These are phyloP conservation scores for Callinectes sapidus DNA, from an alignment of 2,888 invertebrate genomes.

Conservation along the genomic window DNA sequence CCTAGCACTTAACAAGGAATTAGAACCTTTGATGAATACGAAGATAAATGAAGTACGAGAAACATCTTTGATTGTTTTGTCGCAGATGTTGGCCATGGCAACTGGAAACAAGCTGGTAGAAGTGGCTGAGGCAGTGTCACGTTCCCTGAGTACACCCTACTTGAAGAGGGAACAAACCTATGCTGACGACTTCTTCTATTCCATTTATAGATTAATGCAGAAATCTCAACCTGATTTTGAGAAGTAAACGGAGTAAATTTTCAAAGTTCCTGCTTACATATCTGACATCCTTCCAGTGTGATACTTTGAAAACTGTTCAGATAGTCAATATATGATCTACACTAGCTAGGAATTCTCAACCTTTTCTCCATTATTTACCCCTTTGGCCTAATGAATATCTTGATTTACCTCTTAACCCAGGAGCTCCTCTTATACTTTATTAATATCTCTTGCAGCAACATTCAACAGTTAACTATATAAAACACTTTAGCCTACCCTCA, in stretches of 20 bases:
- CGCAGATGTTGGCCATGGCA: slow-evolving; percentile 40
- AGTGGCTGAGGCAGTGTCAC: slow-evolving; percentile 33
- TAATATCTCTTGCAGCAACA: no score
- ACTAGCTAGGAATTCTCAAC: no score
- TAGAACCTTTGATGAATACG: background rate
- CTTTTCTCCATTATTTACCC: no score
- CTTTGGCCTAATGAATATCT: no score
- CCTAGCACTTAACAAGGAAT: background rate
- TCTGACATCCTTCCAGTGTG: background rate
- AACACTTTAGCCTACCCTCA: background rate
- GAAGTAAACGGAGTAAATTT: background rate
- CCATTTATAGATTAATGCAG: slow-evolving; percentile 36
- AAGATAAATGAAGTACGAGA: background rate
- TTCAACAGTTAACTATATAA: background rate
- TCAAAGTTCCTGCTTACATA: background rate
- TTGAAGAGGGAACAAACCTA: slow-evolving; percentile 36
- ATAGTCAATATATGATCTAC: no score
- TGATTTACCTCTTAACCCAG: no score
- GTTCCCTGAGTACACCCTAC: background rate
- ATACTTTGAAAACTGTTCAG: background rate
- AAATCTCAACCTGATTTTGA: slow-evolving; percentile 51
- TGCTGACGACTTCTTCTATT: slow-evolving; percentile 44
- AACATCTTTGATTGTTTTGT: background rate
- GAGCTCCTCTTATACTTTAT: no score
- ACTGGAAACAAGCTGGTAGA: background rate